Conservation (phyloP, 92 coral and sea anemone species). For the Umimayanthus kanabou region DNA sequence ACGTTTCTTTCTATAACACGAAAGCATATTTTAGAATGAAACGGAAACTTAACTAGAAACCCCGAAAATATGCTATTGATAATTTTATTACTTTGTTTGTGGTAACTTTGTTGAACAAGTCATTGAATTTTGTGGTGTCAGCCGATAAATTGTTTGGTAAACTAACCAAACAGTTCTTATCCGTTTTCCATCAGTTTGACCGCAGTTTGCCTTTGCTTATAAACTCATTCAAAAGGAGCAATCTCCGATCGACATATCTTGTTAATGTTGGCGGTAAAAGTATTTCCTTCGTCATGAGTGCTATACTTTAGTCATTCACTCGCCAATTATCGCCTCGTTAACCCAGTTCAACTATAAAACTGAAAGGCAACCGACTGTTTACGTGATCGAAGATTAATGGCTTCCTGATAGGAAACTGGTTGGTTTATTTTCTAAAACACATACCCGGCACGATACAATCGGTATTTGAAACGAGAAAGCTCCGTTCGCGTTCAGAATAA, state of each 20-base stretch:
- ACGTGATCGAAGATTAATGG: constrained; percentile 18
- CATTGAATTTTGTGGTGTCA: not conserved
- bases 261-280: not conserved
- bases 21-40: no score
- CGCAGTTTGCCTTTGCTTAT: not conserved
- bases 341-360: not conserved
- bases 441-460: not conserved
- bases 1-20: no score
- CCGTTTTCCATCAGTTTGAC: constrained; percentile 10
- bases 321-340: constrained; percentile 31
- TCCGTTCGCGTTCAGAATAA: not conserved
- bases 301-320: constrained; percentile 5
- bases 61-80: no score
- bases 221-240: not conserved
- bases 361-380: constrained; percentile 22
- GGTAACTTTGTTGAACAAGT: no score
- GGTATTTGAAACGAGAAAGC: no score
- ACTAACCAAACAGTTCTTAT: not conserved
- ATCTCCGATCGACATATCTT: not conserved
- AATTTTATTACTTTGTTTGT: no score
- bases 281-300: constrained; percentile 9
- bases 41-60: no score
- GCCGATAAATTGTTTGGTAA: not conserved
- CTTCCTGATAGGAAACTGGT: constrained; percentile 34
- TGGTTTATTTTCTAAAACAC: not conserved